A percentile compares a stretch with the other conserved stretches of the same genome.
These are phyloP conservation scores for Xiphophorus hellerii DNA, from an alignment of 2,113 vertebrate species.

Conservation along the genomic window DNA sequence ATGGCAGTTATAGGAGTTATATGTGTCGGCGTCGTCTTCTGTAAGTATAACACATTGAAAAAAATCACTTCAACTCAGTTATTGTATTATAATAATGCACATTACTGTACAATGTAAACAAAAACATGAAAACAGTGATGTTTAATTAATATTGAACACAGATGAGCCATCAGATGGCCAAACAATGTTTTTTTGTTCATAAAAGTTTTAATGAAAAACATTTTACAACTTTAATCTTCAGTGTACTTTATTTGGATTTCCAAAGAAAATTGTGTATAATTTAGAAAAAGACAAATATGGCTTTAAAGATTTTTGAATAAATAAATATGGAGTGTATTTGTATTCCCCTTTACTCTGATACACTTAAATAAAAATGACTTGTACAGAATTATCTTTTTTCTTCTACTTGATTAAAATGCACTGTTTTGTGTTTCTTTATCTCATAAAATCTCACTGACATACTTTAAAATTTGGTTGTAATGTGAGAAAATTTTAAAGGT, in stretches of 20 bases:
- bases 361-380: neutral
- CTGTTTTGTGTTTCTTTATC: neutral
- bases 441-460: neutral
- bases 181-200: neutral
- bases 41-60: constrained; percentile 79
- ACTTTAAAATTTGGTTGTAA: neutral
- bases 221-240: neutral
- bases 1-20: constrained; percentile 85
- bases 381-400: neutral
- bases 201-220: neutral
- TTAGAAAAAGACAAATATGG: neutral
- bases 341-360: neutral
- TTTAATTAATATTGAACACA: too few relatives aligned
- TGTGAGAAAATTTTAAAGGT: neutral
- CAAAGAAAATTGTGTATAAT: neutral
- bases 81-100: neutral
- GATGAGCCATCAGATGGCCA: neutral
- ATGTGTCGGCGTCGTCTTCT: constrained; percentile 86
- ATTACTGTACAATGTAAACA: neutral
- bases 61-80: neutral
- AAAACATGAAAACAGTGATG: too few relatives aligned
- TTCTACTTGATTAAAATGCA: neutral
- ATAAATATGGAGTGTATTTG: neutral
- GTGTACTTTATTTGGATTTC: neutral
- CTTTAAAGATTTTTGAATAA: neutral